Evolutionary conservation across 2,888 invertebrate genomes (phyloP).

Genomic region (Hoplodrina ambigua): DNA sequence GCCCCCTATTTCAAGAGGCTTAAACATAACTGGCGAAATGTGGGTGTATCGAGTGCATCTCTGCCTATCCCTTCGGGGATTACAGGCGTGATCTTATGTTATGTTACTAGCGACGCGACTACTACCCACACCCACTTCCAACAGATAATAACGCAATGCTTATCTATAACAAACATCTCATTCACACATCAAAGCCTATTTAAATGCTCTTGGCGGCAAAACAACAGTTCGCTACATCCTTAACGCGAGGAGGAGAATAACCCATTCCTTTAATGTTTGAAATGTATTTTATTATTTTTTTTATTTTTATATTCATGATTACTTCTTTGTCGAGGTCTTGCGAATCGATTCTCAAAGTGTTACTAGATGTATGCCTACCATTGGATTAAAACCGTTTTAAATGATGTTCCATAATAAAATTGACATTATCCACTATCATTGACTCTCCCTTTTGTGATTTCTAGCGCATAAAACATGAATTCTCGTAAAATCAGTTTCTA

Average conservation of each 20-base stretch:
- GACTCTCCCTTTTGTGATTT: no score
- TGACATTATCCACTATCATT: no score
- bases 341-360: no score
- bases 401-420: no score
- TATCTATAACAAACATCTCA: conserved; percentile 72
- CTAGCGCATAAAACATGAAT: neutral
- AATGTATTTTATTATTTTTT: conserved; percentile 14
- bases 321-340: neutral
- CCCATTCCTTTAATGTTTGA: neutral
- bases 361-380: no score
- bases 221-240: conserved; percentile 63
- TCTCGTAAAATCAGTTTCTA: no score
- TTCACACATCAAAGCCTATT: conserved; percentile 84
- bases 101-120: conserved; percentile 34
- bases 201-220: conserved; percentile 79
- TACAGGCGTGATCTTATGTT: conserved; percentile 1
- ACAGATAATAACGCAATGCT: conserved; percentile 59
- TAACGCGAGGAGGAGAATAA: neutral
- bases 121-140: conserved; percentile 40
- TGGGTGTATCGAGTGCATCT: no score
- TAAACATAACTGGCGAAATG: no score
- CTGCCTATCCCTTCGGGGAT: no score
- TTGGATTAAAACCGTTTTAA: no score
- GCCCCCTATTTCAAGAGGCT: no score
- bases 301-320: neutral